Conservation (phyloP, 2,113 vertebrate species). For the Eurystomus gularis region DNA sequence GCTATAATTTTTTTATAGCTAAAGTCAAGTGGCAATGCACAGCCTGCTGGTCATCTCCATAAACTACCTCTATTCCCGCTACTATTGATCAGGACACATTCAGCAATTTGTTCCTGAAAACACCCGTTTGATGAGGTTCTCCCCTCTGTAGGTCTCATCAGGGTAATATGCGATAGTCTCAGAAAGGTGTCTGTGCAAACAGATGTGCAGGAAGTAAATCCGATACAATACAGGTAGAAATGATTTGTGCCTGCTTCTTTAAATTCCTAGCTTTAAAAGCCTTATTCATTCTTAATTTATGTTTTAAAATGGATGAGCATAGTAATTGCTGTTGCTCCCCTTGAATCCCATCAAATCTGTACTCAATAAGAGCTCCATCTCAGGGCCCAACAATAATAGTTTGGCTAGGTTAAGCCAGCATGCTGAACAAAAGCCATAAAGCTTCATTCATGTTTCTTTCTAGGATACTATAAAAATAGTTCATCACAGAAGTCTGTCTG, state of each 20-base stretch:
- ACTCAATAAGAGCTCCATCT: slow-evolving; percentile 49
- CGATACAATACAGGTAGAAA: not conserved
- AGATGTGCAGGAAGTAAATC: slow-evolving; percentile 15
- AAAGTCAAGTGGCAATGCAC: not conserved
- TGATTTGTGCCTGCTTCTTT: not conserved
- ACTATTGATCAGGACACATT: not conserved
- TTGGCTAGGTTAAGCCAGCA: not conserved
- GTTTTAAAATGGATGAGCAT: slow-evolving; percentile 47
- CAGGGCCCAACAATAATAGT: slow-evolving; percentile 10
- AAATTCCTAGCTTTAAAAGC: slow-evolving; percentile 35
- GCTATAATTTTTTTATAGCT: not conserved
- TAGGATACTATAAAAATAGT: not conserved
- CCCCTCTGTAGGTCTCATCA: not conserved
- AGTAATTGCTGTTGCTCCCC: slow-evolving; percentile 28
- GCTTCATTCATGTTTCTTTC: slow-evolving; percentile 5
- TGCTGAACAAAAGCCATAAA: slow-evolving; percentile 39
- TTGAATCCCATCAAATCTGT: slow-evolving; percentile 47
- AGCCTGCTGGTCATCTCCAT: not conserved
- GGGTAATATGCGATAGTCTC: not conserved
- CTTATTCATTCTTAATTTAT: slow-evolving; percentile 55
- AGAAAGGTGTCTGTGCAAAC: slow-evolving; percentile 1
- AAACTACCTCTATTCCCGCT: not conserved
- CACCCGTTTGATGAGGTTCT: not conserved
- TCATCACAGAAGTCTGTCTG: not conserved
- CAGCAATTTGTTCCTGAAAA: slow-evolving; percentile 14